Conservation (phyloP, 2,113 vertebrate species). For the Leptocoma aspasia region DNA sequence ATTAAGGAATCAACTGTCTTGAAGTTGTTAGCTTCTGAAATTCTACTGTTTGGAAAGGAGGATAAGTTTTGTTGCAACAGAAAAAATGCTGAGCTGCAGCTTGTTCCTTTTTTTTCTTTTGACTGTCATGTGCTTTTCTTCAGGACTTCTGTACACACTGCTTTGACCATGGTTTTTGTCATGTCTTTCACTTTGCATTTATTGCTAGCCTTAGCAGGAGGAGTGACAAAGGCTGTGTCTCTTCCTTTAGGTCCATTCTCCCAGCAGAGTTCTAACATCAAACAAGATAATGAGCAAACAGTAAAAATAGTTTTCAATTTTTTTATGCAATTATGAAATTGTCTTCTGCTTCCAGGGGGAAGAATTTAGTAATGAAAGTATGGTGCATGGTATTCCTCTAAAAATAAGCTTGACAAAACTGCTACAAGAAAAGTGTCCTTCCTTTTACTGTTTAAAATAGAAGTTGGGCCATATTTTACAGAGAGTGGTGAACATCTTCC, state of each 20-base stretch:
- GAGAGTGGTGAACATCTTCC: not conserved
- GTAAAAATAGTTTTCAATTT: not conserved
- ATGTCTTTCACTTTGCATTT: not conserved
- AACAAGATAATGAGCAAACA: not conserved
- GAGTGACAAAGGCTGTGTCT: not conserved
- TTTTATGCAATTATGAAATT: not conserved
- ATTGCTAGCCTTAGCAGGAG: not conserved
- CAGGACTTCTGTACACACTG: not conserved
- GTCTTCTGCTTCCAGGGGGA: not conserved
- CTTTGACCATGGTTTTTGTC: not conserved
- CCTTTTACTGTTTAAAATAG: not conserved
- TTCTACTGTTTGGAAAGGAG: not conserved
- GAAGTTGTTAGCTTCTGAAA: not conserved
- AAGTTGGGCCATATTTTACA: not conserved
- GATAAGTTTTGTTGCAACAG: not conserved
- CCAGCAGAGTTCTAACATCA: not conserved
- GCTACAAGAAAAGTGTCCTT: not conserved
- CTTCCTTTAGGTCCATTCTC: not conserved
- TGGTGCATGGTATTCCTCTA: not conserved
- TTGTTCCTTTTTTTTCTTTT: not conserved
- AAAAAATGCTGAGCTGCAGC: not conserved
- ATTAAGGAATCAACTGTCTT: constrained; percentile 14
- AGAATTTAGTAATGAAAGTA: not conserved
- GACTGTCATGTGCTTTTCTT: not conserved
- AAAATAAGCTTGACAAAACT: not conserved